Base-by-base conservation (phyloP, 1,140 invertebrate genomes). In the Myzus persicae region DNA sequence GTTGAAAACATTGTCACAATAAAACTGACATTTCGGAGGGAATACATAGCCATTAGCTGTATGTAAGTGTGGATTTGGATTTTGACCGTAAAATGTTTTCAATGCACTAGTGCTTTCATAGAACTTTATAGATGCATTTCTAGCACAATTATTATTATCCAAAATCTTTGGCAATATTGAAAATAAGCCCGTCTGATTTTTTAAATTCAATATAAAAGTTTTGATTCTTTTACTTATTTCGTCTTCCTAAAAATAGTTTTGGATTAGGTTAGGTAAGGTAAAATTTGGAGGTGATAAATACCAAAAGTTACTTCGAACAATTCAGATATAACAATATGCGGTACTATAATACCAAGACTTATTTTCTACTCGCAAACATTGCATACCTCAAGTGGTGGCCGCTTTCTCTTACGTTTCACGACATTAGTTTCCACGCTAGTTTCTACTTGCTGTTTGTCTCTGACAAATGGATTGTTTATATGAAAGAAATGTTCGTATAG, bases 21-120 rank as follows among this genome's bases (percentile, higher is more conserved):
- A 95, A 94, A 96, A 96, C 42, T 91, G 93, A 94, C 95, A 95
- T 76, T 95, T 95, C n/a, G 96, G 95, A 91, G 96, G 95, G 31
- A 96, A 94, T 94, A 94, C 36, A 93, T 93, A 94, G 2, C 67
- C 31, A 90, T 93, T 89, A 9, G 81, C 38, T 51, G 2, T 54
- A 51, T 93, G 36, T 40, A 93, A 51, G 8, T 36, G 51, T 38
- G 91, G 31, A 85, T 93, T 93, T 84, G 26, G n/a, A 51, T 93
- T 93, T 93, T 93, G 67, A 14, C 91, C 91, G 22, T 40, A 93
- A 40, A 81, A 93, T 54, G 38, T 54, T 40, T 93, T 93, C 84
- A 20, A 1, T 1, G 18, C n/a, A 14, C 20, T 54, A 31, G 91
- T 93, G 5, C 6, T 93, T 82, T 93, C 46, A 51, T 93, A 93